These are phyloP conservation scores for Eulemur rubriventer DNA, from an alignment of 2,797 vertebrate species.

Conservation along the genomic window DNA sequence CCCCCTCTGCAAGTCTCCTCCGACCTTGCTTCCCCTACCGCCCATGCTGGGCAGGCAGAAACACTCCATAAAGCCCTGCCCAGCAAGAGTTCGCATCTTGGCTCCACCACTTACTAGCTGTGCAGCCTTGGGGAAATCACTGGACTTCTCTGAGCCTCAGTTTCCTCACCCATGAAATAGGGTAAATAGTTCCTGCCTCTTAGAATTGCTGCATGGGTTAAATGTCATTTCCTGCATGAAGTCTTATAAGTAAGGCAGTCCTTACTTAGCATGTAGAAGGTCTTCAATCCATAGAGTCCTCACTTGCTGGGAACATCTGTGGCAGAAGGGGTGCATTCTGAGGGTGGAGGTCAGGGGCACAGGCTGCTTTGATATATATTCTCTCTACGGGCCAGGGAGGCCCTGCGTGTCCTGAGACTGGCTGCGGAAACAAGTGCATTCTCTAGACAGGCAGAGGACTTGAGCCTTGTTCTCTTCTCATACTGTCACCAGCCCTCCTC, in stretches of 20 bases:
- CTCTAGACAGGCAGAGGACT: no score
- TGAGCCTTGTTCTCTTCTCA: background rate
- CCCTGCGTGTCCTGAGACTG: background rate
- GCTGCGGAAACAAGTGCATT: background rate
- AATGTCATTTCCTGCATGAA: background rate
- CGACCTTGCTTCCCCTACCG: background rate
- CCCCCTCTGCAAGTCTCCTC: background rate
- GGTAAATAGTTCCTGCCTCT: background rate
- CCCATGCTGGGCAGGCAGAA: background rate
- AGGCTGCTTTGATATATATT: background rate
- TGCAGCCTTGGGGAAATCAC: background rate
- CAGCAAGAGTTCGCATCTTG: background rate
- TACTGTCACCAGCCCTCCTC: fast-evolving
- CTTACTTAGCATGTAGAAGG: background rate
- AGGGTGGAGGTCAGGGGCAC: background rate
- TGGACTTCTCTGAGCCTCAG: background rate
- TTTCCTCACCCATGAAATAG: background rate
- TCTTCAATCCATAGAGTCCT: background rate
- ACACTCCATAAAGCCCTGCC: background rate
- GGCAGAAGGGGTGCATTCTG: background rate
- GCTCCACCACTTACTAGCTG: background rate
- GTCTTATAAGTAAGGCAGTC: background rate
- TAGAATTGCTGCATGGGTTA: background rate
- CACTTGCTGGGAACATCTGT: background rate
- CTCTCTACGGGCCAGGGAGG: no score